Percentiles rank a stretch among this genome's conserved stretches.
phyloP scores from a whole-genome alignment of 2,113 vertebrate species.

The Pelmatolapia mariae region DNA sequence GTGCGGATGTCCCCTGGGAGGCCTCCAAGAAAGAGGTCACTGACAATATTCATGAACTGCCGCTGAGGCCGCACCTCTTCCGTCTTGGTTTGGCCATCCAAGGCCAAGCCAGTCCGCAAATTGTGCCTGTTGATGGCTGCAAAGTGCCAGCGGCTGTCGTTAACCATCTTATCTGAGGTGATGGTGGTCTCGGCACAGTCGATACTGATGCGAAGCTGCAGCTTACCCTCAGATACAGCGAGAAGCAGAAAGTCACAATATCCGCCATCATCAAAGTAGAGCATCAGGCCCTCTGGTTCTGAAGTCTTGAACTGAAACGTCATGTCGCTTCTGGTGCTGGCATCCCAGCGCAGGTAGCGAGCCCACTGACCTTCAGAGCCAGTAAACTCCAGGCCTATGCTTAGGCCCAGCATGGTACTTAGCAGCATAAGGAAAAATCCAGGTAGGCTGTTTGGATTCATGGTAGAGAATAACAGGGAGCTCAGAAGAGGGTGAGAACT shows the following conservation, averaged over 20 bases:
- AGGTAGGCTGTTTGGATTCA: conserved; percentile 75
- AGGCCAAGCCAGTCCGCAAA: conserved; percentile 79
- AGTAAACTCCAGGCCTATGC: conserved; percentile 87
- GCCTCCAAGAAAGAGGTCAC: conserved; percentile 92
- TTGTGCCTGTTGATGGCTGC: conserved; percentile 85
- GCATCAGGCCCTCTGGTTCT: conserved; percentile 82
- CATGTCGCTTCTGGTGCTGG: conserved; percentile 88
- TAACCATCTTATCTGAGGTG: conserved; percentile 79
- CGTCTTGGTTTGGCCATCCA: conserved; percentile 83
- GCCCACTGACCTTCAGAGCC: conserved; percentile 93
- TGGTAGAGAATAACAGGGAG: conserved; percentile 63
- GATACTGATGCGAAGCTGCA: conserved; percentile 88
- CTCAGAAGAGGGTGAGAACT: neutral
- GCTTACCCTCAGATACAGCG: conserved; percentile 76
- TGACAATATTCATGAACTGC: conserved; percentile 92
- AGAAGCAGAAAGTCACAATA: conserved; percentile 94
- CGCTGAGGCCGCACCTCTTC: conserved; percentile 84
- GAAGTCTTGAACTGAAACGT: conserved; percentile 96
- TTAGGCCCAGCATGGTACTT: conserved; percentile 79
- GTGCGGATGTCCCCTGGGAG: conserved; percentile 86
- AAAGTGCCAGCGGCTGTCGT: conserved; percentile 92
- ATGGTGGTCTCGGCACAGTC: conserved; percentile 89
- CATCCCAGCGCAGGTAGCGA: conserved; percentile 95
- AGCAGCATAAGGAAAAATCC: conserved; percentile 80
- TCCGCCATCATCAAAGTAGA: conserved; percentile 95